Evolutionary conservation across 1,140 invertebrate genomes (phyloP).

Genomic region (Pseudomyrmex pallidus): DNA sequence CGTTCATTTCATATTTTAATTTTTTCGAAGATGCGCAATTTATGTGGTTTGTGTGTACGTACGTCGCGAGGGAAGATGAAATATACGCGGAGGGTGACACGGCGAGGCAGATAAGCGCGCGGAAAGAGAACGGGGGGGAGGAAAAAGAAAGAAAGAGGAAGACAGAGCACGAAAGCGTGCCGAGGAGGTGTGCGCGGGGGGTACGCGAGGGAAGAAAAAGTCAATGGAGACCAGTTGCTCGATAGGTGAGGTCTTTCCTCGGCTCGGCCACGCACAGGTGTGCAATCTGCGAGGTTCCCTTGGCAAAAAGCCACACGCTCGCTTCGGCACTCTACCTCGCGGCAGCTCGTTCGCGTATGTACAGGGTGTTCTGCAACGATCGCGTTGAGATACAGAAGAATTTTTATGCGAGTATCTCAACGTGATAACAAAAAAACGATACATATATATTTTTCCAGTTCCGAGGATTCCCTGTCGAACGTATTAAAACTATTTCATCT

Average conservation of each 20-base stretch:
- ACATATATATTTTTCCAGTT: too few relatives aligned
- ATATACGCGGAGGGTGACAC: slow-evolving; percentile 25
- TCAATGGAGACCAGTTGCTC: slow-evolving; percentile 84
- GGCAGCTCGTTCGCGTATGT: slow-evolving; percentile 45
- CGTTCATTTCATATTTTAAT: not conserved
- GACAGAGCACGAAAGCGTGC: slow-evolving; percentile 47
- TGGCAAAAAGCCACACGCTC: slow-evolving; percentile 80
- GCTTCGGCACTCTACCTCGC: slow-evolving; percentile 53
- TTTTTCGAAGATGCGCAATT: not conserved
- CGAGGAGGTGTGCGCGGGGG: slow-evolving; percentile 67
- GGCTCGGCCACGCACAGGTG: slow-evolving; percentile 81
- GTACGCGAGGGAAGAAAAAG: slow-evolving; percentile 83
- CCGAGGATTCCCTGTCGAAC: not conserved
- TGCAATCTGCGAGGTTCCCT: slow-evolving; percentile 83
- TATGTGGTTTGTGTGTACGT: not conserved
- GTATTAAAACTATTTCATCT: not conserved
- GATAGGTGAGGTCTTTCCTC: slow-evolving; percentile 84
- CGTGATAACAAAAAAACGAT: not conserved
- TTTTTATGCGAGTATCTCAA: not conserved
- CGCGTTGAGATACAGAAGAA: not conserved
- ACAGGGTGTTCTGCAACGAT: slow-evolving; percentile 19
- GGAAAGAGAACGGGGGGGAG: slow-evolving; percentile 5
- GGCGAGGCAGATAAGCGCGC: not conserved
- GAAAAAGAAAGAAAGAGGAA: not conserved
- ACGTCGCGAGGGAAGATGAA: not conserved